These are phyloP conservation scores for Nettapus auritus DNA, from an alignment of 2,113 vertebrate species.

Conservation along the genomic window DNA sequence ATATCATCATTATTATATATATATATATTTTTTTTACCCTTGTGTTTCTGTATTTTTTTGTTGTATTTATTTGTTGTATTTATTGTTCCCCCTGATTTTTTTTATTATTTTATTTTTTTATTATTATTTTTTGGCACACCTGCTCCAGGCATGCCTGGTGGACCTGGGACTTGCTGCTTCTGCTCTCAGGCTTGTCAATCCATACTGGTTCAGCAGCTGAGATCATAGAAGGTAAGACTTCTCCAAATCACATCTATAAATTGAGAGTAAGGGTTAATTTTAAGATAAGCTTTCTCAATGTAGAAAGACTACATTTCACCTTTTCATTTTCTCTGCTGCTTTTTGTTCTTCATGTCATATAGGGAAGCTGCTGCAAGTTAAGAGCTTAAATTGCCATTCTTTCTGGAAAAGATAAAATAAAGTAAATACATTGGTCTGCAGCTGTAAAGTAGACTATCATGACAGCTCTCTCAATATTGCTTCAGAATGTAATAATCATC, in stretches of 20 bases:
- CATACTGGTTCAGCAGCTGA: constrained; percentile 42
- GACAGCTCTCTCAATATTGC: not conserved
- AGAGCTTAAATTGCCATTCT: not conserved
- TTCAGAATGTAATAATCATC: not conserved
- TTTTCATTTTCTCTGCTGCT: not conserved
- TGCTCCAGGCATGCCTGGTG: constrained; percentile 50
- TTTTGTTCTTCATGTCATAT: not conserved
- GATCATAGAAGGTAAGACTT: constrained; percentile 75
- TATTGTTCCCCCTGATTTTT: not conserved
- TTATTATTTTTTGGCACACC: not conserved
- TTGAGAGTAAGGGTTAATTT: not conserved
- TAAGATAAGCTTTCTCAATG: not conserved
- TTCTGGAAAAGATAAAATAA: not conserved
- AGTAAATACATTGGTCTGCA: not conserved
- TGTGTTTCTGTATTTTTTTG: not conserved
- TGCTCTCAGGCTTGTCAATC: constrained; percentile 55
- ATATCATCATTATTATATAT: not conserved
- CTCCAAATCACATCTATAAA: not conserved
- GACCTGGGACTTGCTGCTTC: constrained; percentile 49
- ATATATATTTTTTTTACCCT: not conserved
- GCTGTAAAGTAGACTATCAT: not conserved
- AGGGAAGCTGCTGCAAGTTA: not conserved
- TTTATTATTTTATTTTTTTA: fast-evolving
- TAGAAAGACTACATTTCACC: not conserved
- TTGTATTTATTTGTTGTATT: too few species aligned